These are phyloP conservation scores for Cantharis rufa DNA, from an alignment of 2,888 invertebrate genomes.

Conservation along the genomic window DNA sequence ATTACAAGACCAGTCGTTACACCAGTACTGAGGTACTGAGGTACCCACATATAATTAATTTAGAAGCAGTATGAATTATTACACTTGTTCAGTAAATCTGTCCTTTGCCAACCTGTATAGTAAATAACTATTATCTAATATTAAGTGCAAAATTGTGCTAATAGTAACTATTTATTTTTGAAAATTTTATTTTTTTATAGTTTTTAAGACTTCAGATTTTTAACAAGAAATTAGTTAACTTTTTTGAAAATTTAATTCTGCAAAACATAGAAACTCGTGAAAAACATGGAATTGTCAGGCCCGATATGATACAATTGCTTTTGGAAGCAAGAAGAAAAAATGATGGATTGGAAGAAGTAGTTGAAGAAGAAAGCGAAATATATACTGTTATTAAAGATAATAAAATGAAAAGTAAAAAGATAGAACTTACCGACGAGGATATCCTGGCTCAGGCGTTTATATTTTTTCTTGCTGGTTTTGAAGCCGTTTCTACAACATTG, in stretches of 20 bases:
- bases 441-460: slow-evolving; percentile 62
- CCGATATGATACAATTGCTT: background rate
- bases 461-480: slow-evolving; percentile 61
- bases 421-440: slow-evolving; percentile 52
- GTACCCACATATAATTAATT: too few relatives aligned
- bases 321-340: background rate
- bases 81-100: too few relatives aligned
- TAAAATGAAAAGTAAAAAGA: background rate
- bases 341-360: background rate
- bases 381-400: background rate
- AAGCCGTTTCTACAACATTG: slow-evolving; percentile 56
- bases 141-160: too few relatives aligned
- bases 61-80: too few relatives aligned
- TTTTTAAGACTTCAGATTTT: background rate
- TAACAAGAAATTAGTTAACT: background rate
- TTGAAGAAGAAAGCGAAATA: background rate
- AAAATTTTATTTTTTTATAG: background rate
- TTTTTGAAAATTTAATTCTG: background rate
- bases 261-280: background rate
- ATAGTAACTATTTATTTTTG: too few relatives aligned
- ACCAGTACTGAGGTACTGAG: too few relatives aligned
- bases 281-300: background rate
- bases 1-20: too few relatives aligned
- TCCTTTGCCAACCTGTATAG: too few relatives aligned
- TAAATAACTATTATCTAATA: too few relatives aligned